Percentiles rank a stretch among this genome's conserved stretches.
phyloP scores from a whole-genome alignment of 2,888 invertebrate species.

The Acleris sparsana region DNA sequence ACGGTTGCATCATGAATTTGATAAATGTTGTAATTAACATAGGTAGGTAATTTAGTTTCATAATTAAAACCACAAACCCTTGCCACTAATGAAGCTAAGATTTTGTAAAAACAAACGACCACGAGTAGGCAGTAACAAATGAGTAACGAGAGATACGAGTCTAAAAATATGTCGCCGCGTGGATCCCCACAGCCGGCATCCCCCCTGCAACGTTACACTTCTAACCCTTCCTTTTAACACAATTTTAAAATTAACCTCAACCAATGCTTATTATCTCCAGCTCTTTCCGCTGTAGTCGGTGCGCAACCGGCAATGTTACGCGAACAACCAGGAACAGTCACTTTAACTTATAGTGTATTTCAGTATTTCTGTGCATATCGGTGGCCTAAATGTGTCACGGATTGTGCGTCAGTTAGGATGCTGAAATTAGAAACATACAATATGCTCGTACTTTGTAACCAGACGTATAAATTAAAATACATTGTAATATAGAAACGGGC shows the following conservation, averaged over 20 bases:
- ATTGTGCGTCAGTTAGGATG: conserved; percentile 62
- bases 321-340: not conserved
- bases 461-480: not conserved
- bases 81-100: conserved; percentile 1
- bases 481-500: not conserved
- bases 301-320: conserved; percentile 36
- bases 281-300: not conserved
- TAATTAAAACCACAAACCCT: conserved; percentile 14
- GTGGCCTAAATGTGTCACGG: conserved; percentile 72
- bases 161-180: conserved; percentile 72
- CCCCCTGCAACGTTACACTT: conserved; percentile 55
- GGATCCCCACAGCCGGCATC: conserved; percentile 52
- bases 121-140: conserved; percentile 49
- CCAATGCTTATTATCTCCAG: conserved; percentile 9
- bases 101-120: conserved; percentile 34
- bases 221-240: conserved; percentile 8
- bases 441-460: conserved; percentile 5
- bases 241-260: not conserved
- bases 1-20: not conserved
- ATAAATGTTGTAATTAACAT: not conserved
- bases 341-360: conserved; percentile 36
- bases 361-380: conserved; percentile 49
- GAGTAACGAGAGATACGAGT: conserved; percentile 66
- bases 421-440: conserved; percentile 44
- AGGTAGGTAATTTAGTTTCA: not conserved